These are phyloP conservation scores for Apotomis turbidana DNA, from an alignment of 2,888 invertebrate species.

Conservation along the genomic window DNA sequence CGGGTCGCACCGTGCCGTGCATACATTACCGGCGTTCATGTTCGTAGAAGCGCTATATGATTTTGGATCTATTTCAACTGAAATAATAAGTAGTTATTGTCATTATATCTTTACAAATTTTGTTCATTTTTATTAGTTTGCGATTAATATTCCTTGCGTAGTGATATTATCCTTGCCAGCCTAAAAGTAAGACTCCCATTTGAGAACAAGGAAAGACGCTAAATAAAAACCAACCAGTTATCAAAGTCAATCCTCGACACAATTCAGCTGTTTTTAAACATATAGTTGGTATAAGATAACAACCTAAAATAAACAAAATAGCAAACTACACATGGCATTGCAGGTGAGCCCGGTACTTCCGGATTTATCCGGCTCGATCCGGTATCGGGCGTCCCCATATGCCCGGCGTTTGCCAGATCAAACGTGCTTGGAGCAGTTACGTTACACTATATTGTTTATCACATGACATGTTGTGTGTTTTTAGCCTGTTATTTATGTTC, in stretches of 20 bases:
- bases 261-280: no score
- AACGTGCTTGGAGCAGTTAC: constrained; percentile 12
- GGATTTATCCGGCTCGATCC: constrained; percentile 15
- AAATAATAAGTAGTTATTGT: no score
- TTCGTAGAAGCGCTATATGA: neutral
- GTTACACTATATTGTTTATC: constrained; percentile 26
- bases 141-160: no score
- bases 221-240: no score
- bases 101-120: no score
- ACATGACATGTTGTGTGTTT: neutral
- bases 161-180: no score
- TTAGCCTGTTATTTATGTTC: no score
- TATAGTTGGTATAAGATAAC: neutral
- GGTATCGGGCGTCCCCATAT: constrained; percentile 7
- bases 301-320: neutral
- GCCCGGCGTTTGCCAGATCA: constrained; percentile 22
- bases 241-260: no score
- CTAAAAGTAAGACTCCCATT: no score
- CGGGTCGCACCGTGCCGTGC: constrained; percentile 53
- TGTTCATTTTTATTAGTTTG: no score
- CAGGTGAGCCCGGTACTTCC: constrained; percentile 1
- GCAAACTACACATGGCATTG: neutral
- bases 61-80: neutral
- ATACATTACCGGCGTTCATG: constrained; percentile 48
- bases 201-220: no score